Base-by-base conservation (phyloP, 2,888 invertebrate species). In the Exephanes ischioxanthus region DNA sequence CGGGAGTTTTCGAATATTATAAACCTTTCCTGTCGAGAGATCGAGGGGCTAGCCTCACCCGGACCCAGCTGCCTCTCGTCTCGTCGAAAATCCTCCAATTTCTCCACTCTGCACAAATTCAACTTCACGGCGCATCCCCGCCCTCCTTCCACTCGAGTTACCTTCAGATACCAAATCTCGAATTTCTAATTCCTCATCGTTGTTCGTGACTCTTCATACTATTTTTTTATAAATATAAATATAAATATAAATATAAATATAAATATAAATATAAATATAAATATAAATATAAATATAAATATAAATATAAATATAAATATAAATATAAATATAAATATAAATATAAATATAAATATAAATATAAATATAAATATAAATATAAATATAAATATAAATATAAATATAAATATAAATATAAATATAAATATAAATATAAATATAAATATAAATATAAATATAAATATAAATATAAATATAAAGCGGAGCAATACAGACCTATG, bases 1-100 rank as follows among this genome's bases (percentile, higher is more conserved):
- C 26, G 63, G 51, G 58, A 26, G 73, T 73, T 85, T 70, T 26
- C 61, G 67, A 26, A 81, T 81, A 78, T 76, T 81, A 81, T 85
- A 78, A 81, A 66, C 70, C 81, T 75, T 76, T 81, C 75, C 68
- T 22, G 33, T 48, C 41, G 51, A 58, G 61, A 75, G 68, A 81
- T 48, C 73, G 68, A 67, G 45, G 61, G 76, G 41, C 53, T 70
- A 19, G 51, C 58, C 58, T 67, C 67, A 26, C 58, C 26, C 70
- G 51, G 73, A 79, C 68, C 72, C 58, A 30, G 22, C 48, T 78
- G 26, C 45, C 30, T 75, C 16, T 61, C 61, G 53, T 78, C 68
- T 81, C 63, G 55, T 33, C 66, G 45, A 48, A 73, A 81, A 73
- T 81, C 61, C 70, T 78, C 61, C 48, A 68, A 81, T 85, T 78